Conservation (phyloP, 2,797 vertebrate species). For the Caiman crocodilus region DNA sequence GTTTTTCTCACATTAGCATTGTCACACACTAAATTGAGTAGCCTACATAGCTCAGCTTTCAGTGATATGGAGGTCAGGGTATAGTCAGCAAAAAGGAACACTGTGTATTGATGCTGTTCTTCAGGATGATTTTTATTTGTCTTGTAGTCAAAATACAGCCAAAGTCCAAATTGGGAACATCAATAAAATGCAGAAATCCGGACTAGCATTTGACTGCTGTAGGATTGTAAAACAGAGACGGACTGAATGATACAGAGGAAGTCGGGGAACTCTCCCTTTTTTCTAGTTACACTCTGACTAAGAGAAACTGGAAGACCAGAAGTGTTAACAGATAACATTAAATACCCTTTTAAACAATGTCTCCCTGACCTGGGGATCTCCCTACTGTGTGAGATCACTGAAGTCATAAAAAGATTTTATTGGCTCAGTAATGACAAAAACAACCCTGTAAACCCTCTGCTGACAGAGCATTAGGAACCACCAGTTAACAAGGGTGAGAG, state of each 20-base stretch:
- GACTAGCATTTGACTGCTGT: not conserved
- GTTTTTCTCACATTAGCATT: slow-evolving; percentile 1
- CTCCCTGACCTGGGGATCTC: not conserved
- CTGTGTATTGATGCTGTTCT: not conserved
- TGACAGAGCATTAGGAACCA: not conserved
- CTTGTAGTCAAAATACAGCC: not conserved
- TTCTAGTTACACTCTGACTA: not conserved
- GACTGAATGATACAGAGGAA: not conserved
- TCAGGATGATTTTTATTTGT: not conserved
- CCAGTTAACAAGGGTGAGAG: not conserved
- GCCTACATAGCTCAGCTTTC: not conserved
- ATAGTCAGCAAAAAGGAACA: slow-evolving; percentile 13
- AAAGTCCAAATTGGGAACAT: not conserved
- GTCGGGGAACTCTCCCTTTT: not conserved
- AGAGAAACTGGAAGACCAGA: not conserved
- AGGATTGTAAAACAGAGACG: not conserved
- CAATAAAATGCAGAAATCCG: not conserved
- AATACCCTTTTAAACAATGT: not conserved
- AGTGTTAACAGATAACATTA: not conserved
- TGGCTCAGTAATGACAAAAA: not conserved
- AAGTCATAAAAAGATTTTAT: not conserved
- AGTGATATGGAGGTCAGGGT: not conserved
- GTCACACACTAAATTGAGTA: not conserved
- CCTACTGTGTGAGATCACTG: not conserved
- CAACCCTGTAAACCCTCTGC: not conserved